phyloP scores from a whole-genome alignment of 2,797 vertebrate species.

The Synanceia verrucosa region DNA sequence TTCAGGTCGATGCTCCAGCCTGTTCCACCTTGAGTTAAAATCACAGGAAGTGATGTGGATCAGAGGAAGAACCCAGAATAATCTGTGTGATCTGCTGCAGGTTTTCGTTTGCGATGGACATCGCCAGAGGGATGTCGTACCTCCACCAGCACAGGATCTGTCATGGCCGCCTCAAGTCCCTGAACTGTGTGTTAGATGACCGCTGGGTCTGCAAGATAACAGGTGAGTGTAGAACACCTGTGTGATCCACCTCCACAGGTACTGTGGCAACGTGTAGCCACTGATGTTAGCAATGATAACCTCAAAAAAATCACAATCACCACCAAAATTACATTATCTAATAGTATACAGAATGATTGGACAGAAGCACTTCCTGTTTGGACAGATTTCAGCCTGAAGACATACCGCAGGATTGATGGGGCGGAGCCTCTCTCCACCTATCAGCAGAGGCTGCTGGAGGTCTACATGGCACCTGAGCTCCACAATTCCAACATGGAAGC shows the following conservation, averaged over 20 bases:
- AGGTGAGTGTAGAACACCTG: conserved; percentile 63
- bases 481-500: conserved; percentile 76
- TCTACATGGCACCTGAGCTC: conserved; percentile 85
- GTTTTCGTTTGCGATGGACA: conserved; percentile 89
- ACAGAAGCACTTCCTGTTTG: not conserved
- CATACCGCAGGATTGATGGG: conserved; percentile 81
- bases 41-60: too few species aligned
- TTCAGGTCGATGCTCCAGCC: conserved; percentile 81
- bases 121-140: conserved; percentile 87
- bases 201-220: conserved; percentile 90
- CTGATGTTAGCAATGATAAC: too few species aligned
- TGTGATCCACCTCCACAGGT: too few species aligned
- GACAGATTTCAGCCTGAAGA: conserved; percentile 85
- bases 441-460: conserved; percentile 77
- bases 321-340: too few species aligned
- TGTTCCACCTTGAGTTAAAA: too few species aligned
- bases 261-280: too few species aligned
- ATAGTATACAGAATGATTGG: too few species aligned
- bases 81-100: conserved; percentile 45
- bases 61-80: too few species aligned
- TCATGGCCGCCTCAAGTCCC: conserved; percentile 84
- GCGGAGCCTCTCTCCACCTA: conserved; percentile 70
- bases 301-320: too few species aligned
- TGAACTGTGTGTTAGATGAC: conserved; percentile 87
- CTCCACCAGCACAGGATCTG: conserved; percentile 86